phyloP scores from a whole-genome alignment of 2,113 vertebrate species.

The Taurulus bubalis region DNA sequence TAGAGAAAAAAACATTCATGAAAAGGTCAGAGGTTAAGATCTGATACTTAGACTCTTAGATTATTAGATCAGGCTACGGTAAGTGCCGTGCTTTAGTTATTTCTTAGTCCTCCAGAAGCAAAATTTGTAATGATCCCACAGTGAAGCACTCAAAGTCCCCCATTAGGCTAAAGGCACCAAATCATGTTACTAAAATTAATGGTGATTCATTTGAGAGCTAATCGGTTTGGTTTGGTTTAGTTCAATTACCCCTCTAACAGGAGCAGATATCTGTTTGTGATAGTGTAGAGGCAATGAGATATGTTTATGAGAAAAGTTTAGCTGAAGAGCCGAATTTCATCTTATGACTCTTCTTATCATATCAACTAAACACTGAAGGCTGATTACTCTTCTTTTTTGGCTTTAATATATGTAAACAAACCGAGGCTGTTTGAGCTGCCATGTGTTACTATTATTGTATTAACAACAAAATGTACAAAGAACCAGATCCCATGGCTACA shows the following conservation, averaged over 20 bases:
- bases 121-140: not conserved
- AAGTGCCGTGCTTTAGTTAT: not conserved
- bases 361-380: conserved; percentile 30
- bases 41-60: conserved; percentile 22
- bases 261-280: conserved; percentile 32
- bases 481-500: conserved; percentile 44
- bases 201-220: conserved; percentile 17
- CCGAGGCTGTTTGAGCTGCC: conserved; percentile 46
- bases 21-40: conserved; percentile 43
- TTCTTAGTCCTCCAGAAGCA: not conserved
- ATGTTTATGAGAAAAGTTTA: conserved; percentile 20
- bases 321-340: conserved; percentile 3
- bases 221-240: conserved; percentile 5
- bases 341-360: conserved; percentile 18
- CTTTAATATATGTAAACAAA: conserved; percentile 54
- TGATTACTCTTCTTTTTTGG: not conserved
- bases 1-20: not conserved
- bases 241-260: not conserved
- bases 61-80: not conserved
- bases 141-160: not conserved
- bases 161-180: conserved; percentile 12
- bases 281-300: not conserved
- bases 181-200: not conserved
- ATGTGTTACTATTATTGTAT: conserved; percentile 63
- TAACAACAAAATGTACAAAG: conserved; percentile 58